phyloP scores from a whole-genome alignment of 2,888 invertebrate species.

The Athalia rosae region DNA sequence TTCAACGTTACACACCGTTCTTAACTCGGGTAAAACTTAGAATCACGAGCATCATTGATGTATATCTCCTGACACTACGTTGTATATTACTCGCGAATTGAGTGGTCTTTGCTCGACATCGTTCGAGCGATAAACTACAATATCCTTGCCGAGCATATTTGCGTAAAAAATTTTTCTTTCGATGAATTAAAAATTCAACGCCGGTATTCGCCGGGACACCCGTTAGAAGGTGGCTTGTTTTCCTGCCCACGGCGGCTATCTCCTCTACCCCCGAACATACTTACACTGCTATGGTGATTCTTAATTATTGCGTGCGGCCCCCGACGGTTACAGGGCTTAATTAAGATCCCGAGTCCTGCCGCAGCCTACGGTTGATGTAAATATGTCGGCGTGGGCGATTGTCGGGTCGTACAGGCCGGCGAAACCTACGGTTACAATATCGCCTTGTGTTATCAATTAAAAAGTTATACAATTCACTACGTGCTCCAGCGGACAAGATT shows the following conservation, averaged over 20 bases:
- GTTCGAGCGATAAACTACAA: too few relatives aligned
- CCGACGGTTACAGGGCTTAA: constrained; percentile 36
- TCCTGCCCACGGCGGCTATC: too few relatives aligned
- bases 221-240: too few relatives aligned
- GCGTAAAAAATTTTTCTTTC: too few relatives aligned
- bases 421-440: not conserved
- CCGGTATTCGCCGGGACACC: too few relatives aligned
- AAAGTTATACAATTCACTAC: not conserved
- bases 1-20: too few relatives aligned
- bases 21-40: too few relatives aligned
- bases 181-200: too few relatives aligned
- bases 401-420: constrained; percentile 6
- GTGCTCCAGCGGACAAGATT: constrained; percentile 9
- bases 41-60: too few relatives aligned
- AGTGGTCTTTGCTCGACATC: too few relatives aligned
- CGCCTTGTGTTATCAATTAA: constrained; percentile 18
- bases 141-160: too few relatives aligned
- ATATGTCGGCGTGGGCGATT: constrained; percentile 27
- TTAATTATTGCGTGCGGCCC: constrained; percentile 45
- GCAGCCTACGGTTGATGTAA: constrained; percentile 32
- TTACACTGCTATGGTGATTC: constrained; percentile 15
- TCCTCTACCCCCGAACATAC: not conserved
- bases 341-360: constrained; percentile 34
- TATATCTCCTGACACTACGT: too few relatives aligned
- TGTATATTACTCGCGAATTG: not conserved